Base-by-base conservation (phyloP, 2,888 invertebrate species). In the Pachycephus smyrnensis region DNA sequence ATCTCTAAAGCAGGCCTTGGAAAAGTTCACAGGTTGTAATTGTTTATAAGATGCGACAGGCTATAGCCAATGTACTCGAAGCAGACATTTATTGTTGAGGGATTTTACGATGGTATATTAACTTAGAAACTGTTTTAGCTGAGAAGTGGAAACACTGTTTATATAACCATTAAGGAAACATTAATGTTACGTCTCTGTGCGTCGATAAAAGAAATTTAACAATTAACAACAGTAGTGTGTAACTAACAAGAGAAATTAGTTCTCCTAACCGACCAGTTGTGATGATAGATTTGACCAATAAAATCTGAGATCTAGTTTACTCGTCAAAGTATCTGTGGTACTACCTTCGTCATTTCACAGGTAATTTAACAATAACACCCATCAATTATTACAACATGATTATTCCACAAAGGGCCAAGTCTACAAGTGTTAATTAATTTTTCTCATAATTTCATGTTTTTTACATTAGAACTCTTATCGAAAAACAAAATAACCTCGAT, bases 231-330 rank as follows among this genome's bases (percentile, higher is more conserved):
- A 55, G 55, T 76, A 79, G 78, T 73, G 73, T 83, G 77, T 83
- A 80, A 77, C 33, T 80, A 68, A 71, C 68, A 75, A 73, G 75
- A 77, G 68, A 75, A 76, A 79, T 81, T 82, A 55, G 55, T 55
- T 55, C 55, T 55, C 55, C 15, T 71, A 77, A 83, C 81, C 81
- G 85, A 85, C 83, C 86, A 85, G 84, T 85, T 85, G 86, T 85
- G 85, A 82, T 82, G 82, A 84, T 76, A 78, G 76, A 80, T 78
- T 74, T 80, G 80, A 85, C 80, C 73, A 85, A 85, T 85, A 84
- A 85, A 85, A 86, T 68, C 80, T 81, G 73, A 80, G 80, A 84
- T 78, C 82, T 78, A 79, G 86, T 83, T 85, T 83, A 80, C 82
- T 83, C 73, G 83, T 83, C 82, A 79, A 79, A 77, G 69, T 82